A percentile compares a stretch with the other conserved stretches of the same genome.
Conservation (phyloP, 2,888 invertebrate species). For the Artemia sp. region DNA sequence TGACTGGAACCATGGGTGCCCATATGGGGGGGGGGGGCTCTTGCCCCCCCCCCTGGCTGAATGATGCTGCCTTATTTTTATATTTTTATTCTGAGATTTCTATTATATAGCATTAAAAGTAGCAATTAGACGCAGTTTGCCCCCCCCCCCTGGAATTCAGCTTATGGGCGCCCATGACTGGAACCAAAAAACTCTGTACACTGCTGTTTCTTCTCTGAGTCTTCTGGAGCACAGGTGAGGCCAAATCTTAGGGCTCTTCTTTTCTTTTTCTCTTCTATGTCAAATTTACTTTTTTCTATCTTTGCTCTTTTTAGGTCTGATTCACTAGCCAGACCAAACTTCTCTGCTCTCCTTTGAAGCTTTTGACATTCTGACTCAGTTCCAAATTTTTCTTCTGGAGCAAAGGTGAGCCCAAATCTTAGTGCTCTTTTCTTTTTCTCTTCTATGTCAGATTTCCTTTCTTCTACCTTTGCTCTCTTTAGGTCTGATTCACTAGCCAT, state of each 20-base stretch:
- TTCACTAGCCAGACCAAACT: constrained; percentile 45
- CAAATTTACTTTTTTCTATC: constrained; percentile 20
- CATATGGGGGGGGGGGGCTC: too few species aligned
- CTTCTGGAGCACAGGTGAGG: neutral
- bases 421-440: constrained; percentile 28
- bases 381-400: constrained; percentile 24
- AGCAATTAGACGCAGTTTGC: too few species aligned
- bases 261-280: constrained; percentile 27
- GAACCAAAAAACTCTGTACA: neutral
- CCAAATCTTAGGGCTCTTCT: constrained; percentile 29
- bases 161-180: too few species aligned
- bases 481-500: constrained; percentile 28
- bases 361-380: constrained; percentile 37
- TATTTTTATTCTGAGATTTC: too few species aligned
- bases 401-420: constrained; percentile 26
- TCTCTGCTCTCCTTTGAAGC: constrained; percentile 56
- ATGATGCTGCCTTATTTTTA: too few species aligned
- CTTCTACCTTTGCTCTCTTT: constrained; percentile 26
- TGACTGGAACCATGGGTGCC: neutral
- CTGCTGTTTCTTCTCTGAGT: neutral
- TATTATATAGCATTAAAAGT: too few species aligned
- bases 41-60: too few species aligned
- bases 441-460: constrained; percentile 23
- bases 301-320: constrained; percentile 25
- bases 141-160: too few species aligned